Evolutionary conservation across 2,797 vertebrate genomes (phyloP).

Genomic region (Sarcoramphus papa): DNA sequence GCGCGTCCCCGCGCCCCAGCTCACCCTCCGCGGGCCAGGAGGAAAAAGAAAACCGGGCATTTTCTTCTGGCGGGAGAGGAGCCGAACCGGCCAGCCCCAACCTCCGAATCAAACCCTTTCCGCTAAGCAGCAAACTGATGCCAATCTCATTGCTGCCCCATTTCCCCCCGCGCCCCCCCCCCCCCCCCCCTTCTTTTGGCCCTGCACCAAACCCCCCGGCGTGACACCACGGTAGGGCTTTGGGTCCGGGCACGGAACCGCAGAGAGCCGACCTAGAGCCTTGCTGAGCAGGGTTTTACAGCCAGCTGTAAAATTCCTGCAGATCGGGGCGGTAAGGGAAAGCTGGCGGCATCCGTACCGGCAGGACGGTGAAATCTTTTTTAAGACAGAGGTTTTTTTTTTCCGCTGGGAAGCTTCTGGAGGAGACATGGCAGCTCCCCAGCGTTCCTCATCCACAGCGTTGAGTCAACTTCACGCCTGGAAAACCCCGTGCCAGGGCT

Average conservation of each 20-base stretch:
- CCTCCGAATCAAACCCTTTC: not conserved
- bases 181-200: too few species aligned
- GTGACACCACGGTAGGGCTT: rapidly evolving
- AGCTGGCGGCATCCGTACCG: rapidly evolving
- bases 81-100: not conserved
- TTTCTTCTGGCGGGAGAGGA: not conserved
- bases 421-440: not conserved
- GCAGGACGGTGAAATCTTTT: not conserved
- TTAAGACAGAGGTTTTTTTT: not conserved
- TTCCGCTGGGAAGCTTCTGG: not conserved
- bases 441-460: not conserved
- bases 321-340: not conserved
- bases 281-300: not conserved
- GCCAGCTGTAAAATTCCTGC: not conserved
- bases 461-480: not conserved
- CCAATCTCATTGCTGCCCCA: not conserved
- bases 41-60: not conserved
- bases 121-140: not conserved
- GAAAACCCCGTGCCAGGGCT: not conserved
- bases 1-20: not conserved
- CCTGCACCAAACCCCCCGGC: not conserved
- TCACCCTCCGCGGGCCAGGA: not conserved
- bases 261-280: rapidly evolving
- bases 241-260: rapidly evolving
- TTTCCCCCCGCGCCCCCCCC: not conserved